These are phyloP conservation scores for Drosophila equinoxialis DNA, from an alignment of 1,140 invertebrate genomes.

Conservation along the genomic window DNA sequence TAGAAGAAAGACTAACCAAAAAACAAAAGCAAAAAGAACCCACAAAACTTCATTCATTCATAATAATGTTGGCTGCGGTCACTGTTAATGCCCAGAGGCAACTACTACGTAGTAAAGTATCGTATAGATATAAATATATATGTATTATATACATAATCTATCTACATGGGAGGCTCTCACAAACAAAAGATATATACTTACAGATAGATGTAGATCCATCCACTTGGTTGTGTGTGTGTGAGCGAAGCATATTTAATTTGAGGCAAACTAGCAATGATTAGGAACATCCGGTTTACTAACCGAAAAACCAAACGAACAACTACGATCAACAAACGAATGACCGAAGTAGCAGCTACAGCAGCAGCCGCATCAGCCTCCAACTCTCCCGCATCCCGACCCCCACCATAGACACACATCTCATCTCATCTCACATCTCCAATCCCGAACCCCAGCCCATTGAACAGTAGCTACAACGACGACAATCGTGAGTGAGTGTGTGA, in stretches of 20 bases:
- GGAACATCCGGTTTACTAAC: constrained; percentile 83
- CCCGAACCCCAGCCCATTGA: constrained; percentile 55
- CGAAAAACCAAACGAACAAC: constrained; percentile 69
- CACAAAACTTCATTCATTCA: constrained; percentile 47
- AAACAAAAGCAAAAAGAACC: neutral
- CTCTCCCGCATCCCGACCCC: constrained; percentile 22
- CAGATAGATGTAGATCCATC: constrained; percentile 24
- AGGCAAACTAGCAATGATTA: constrained; percentile 83
- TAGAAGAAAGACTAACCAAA: neutral
- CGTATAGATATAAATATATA: constrained; percentile 4
- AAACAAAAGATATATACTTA: constrained; percentile 72
- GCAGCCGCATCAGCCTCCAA: constrained; percentile 29
- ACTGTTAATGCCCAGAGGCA: constrained; percentile 16
- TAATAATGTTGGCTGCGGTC: constrained; percentile 46
- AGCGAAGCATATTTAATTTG: constrained; percentile 81
- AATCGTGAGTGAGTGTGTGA: constrained; percentile 49
- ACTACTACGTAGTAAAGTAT: constrained; percentile 3
- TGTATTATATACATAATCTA: constrained; percentile 7
- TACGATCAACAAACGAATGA: constrained; percentile 33
- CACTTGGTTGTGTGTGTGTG: constrained; percentile 4
- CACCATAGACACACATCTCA: neutral
- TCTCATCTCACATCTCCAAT: neutral
- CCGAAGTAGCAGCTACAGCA: constrained; percentile 12
- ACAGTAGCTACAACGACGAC: constrained; percentile 67
- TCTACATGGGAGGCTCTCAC: constrained; percentile 38